Conservation (phyloP, 1,140 invertebrate species). For the Calosoma granatense region DNA sequence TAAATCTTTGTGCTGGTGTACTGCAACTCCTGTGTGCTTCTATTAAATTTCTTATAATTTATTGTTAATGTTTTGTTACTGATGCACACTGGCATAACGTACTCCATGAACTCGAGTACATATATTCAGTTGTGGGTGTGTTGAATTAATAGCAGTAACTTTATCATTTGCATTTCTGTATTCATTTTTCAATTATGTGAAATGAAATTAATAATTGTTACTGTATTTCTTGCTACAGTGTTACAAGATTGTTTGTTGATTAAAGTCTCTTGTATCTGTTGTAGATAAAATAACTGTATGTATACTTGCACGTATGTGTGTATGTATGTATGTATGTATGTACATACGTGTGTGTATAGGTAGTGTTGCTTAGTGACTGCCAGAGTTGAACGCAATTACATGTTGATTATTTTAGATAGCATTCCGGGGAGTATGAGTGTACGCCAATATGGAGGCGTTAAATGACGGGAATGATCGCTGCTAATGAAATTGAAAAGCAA, state of each 20-base stretch:
- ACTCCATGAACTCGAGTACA: neutral
- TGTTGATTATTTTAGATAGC: constrained; percentile 6
- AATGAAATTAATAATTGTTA: neutral
- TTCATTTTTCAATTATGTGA: neutral
- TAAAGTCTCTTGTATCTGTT: neutral
- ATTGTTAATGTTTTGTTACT: neutral
- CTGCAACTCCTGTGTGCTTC: neutral
- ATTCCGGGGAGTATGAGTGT: neutral
- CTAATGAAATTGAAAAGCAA: constrained; percentile 8
- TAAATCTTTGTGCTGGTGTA: neutral
- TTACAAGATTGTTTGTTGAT: neutral
- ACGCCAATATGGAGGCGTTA: neutral
- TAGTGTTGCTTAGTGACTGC: too few species aligned
- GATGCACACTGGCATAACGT: too few species aligned
- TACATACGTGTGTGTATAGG: too few species aligned
- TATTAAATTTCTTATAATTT: neutral
- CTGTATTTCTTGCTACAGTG: neutral
- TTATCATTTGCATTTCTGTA: neutral
- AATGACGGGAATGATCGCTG: neutral
- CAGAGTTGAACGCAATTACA: neutral
- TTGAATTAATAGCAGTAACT: too few species aligned
- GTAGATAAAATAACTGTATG: neutral
- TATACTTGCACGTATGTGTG: too few species aligned
- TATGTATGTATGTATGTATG: too few species aligned
- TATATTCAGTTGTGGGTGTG: too few species aligned